phyloP scores from a whole-genome alignment of 2,113 vertebrate species.

The Eonycteris spelaea region DNA sequence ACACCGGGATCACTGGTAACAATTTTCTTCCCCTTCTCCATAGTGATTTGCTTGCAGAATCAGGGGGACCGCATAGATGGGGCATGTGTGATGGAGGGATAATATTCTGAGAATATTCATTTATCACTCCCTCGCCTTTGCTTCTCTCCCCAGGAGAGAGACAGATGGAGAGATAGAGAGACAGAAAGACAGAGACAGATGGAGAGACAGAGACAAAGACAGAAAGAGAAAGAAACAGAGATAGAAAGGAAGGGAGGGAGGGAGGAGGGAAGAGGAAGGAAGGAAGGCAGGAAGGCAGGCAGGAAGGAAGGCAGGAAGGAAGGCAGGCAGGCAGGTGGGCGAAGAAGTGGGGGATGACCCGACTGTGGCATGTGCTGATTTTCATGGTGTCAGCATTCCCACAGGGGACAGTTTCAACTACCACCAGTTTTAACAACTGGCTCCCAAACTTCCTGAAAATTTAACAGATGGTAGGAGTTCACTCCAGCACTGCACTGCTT shows the following conservation, averaged over 20 bases:
- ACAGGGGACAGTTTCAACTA: too few relatives aligned
- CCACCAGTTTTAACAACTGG: not conserved
- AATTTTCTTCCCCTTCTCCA: too few relatives aligned
- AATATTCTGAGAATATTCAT: not conserved
- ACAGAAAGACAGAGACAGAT: too few relatives aligned
- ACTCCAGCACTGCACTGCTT: not conserved
- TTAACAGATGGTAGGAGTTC: not conserved
- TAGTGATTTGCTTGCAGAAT: too few relatives aligned
- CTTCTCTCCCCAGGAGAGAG: not conserved
- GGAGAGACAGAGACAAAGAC: too few relatives aligned
- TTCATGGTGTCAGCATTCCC: not conserved
- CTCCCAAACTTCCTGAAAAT: not conserved
- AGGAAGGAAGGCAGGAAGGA: rapidly evolving
- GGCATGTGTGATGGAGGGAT: not conserved
- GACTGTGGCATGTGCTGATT: not conserved
- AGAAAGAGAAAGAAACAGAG: too few relatives aligned
- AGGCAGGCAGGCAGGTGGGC: not conserved
- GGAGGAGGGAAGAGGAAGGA: too few relatives aligned
- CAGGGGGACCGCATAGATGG: not conserved
- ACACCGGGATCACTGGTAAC: rapidly evolving
- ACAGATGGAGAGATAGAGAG: too few relatives aligned
- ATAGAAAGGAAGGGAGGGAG: too few relatives aligned
- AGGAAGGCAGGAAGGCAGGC: not conserved
- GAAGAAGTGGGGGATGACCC: not conserved
- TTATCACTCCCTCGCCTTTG: not conserved